Evolutionary conservation across 1,140 invertebrate genomes (phyloP), one percentile per base, ranked within the genome.

Genomic region (Mesaphorura yosii): DNA sequence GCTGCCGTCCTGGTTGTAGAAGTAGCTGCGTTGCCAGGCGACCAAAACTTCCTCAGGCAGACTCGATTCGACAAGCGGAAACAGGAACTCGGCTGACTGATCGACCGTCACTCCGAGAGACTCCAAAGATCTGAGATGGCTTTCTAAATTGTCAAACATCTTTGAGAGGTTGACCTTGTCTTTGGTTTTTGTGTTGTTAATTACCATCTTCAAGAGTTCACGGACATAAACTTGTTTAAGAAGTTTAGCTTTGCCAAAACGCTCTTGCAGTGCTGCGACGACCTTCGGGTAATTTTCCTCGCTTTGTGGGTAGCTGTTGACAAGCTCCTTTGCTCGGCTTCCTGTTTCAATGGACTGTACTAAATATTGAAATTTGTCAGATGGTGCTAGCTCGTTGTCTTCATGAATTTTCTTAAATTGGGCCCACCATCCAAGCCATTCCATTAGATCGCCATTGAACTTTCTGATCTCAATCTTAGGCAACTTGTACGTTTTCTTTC

Each of bases 341-440:
- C 48, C 48, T 17, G 19, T 3, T 17, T 17, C 15, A 22, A 48
- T 55, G 1, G 37, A 39, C 28, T 53, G 52, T 1, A 22, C 14
- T 7, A 67, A 34, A 37, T 64, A 65, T 10, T 65, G 50, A 41
- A 67, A 67, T 40, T 69, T 70, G 45, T 68, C 60, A 7, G 25
- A 4, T 20, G 52, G 55, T 10, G 52, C 45, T 0, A 69, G 31
- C 1, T 49, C 48, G n/a, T 6, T 12, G 46, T 68, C 65, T 37
- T 66, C 64, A 55, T 70, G 60, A n/a, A 70, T 66, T 29, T 64
- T 62, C 29, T 62, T 63, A 47, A 68, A 68, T 47, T 64, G 63
- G 12, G 56, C 59, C 66, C 66, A 69, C 51, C 68, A 70, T 1
- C 47, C 41, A 26, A 70, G 48, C 67, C 68, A 69, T 4, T 68